Evolutionary conservation across 92 coral and sea anemone species (phyloP), one percentile per base, ranked within the genome.

Genomic region (Heteractis magnifica): DNA sequence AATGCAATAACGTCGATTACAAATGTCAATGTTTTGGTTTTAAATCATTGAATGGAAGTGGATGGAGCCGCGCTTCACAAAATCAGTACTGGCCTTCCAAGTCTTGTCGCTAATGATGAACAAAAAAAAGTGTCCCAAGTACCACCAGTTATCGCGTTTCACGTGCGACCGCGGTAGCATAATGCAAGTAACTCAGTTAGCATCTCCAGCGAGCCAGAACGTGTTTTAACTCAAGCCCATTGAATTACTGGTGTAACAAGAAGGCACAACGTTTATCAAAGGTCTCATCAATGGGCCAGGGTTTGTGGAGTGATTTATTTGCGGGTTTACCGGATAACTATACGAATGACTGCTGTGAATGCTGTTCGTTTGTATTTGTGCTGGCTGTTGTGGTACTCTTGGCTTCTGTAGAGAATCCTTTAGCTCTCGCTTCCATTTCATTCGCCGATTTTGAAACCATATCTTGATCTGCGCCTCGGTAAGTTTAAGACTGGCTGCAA

Each of bases 391-490:
- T 4, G 48, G 16, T 34, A 34, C 44, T 14, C 76, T 65, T 19
- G 77, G 90, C 79, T 90, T 89, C 44, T 92, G 98, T 85, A 90
- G 65, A 49, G 95, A 79, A 79, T 97, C 98, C 77, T 94, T 97
- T n/a, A 94, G 77, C 70, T 95, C 98, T 77, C 99, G 87, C 75
- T 97, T 97, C 99, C 99, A 97, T 77, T 97, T 97, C 99, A 97
- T 97, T 49, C 99, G 87, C 62, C 99, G 84, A 87, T 97, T 97
- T 87, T 97, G 99, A 86, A 97, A 97, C 99, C 99, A 97, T 52
- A 97, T 94, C 79, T 97, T 97, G 77, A 97, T 94, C 87, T 97
- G 99, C 55, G 93, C 92, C 86, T 97, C 99, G 6, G 98, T 97
- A 72, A 97, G 92, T 72, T 89, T 94, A 52, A 97, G 86, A 81